These are phyloP conservation scores for Callyntrura sp. DNA, from an alignment of 2,888 invertebrate species.

Conservation along the genomic window DNA sequence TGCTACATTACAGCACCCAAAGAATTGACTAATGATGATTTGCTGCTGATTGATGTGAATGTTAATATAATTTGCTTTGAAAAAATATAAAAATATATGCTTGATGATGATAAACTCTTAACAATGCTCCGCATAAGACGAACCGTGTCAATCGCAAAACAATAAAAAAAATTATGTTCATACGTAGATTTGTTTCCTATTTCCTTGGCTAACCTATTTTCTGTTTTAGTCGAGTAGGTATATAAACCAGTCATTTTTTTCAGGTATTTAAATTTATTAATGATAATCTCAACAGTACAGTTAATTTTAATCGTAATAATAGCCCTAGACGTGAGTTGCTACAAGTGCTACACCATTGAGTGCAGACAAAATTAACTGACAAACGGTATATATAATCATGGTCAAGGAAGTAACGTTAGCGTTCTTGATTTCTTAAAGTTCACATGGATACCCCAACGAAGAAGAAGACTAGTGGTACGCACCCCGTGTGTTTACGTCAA, in stretches of 20 bases:
- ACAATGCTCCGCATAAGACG: not conserved
- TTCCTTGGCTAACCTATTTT: constrained; percentile 38
- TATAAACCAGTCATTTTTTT: not conserved
- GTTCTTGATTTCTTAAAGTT: too few species aligned
- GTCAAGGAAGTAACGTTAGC: too few species aligned
- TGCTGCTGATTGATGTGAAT: too few species aligned
- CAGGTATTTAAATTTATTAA: too few species aligned
- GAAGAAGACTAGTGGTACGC: too few species aligned
- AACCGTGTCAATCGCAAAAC: constrained; percentile 9
- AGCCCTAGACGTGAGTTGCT: too few species aligned
- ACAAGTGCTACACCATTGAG: not conserved
- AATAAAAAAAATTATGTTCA: not conserved
- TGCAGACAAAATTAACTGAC: not conserved
- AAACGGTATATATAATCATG: too few species aligned
- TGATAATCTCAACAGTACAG: not conserved
- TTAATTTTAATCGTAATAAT: not conserved
- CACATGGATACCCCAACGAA: too few species aligned
- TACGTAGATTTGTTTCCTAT: not conserved
- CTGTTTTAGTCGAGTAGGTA: not conserved
- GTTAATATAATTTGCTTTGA: too few species aligned
- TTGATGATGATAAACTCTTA: not conserved
- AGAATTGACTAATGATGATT: too few species aligned
- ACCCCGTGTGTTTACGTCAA: too few species aligned
- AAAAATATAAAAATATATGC: not conserved
- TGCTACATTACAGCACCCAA: too few species aligned